These are phyloP conservation scores for Crotalus viridis DNA, from an alignment of 2,113 vertebrate species.

Conservation along the genomic window DNA sequence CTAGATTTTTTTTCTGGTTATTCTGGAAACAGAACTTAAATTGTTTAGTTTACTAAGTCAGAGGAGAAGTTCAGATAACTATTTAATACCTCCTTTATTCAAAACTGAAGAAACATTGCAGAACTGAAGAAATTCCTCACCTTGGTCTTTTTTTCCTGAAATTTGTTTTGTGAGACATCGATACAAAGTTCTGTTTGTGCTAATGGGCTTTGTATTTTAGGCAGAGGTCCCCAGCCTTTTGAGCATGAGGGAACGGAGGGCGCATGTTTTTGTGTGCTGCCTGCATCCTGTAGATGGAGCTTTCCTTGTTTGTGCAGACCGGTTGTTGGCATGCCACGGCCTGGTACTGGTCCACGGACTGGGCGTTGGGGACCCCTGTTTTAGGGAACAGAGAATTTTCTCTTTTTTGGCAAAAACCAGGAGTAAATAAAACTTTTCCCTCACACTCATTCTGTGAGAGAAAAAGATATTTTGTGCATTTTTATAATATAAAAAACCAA, in stretches of 20 bases:
- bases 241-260: too few relatives aligned
- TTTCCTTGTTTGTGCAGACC: too few relatives aligned
- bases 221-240: too few relatives aligned
- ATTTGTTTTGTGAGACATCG: neutral
- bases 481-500: neutral
- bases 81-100: neutral
- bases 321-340: too few relatives aligned
- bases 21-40: neutral
- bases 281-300: too few relatives aligned
- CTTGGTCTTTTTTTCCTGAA: too few relatives aligned
- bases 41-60: neutral
- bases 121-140: neutral
- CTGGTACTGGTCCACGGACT: too few relatives aligned
- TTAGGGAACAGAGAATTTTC: neutral
- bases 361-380: too few relatives aligned
- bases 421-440: neutral
- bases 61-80: neutral
- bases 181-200: neutral
- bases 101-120: neutral
- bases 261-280: too few relatives aligned
- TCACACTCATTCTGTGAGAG: neutral
- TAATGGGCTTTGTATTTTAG: neutral
- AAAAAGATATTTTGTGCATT: neutral
- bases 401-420: neutral
- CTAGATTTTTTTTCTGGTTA: neutral